These are phyloP conservation scores for Daktulosphaira vitifoliae DNA, from an alignment of 1,140 invertebrate species.

Conservation along the genomic window DNA sequence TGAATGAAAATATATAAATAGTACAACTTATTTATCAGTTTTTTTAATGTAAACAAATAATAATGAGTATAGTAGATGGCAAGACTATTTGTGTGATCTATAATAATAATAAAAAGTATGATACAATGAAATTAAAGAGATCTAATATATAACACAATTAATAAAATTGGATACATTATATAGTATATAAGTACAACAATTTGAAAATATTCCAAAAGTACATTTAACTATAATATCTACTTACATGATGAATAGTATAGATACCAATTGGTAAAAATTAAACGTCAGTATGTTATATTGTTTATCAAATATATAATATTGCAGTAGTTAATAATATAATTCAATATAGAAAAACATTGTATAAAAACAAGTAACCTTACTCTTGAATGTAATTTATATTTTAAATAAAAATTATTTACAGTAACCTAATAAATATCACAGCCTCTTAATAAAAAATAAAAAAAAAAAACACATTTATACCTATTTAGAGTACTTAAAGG, in stretches of 20 bases:
- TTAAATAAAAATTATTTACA: conserved; percentile 20
- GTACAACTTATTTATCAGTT: too few relatives aligned
- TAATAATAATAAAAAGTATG: neutral
- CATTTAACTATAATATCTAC: neutral
- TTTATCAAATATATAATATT: conserved; percentile 8
- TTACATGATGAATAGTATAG: neutral
- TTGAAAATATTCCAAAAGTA: neutral
- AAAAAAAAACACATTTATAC: neutral
- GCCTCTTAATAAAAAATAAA: conserved; percentile 8
- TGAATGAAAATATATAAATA: too few relatives aligned
- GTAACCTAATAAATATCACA: conserved; percentile 27
- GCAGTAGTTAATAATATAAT: neutral
- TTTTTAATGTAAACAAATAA: too few relatives aligned
- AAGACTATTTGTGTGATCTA: neutral
- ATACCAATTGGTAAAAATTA: conserved; percentile 4
- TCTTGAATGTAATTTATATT: neutral
- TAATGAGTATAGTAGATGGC: neutral
- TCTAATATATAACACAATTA: conserved; percentile 10
- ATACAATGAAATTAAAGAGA: conserved; percentile 21
- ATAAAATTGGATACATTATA: neutral
- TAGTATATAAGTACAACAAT: conserved; percentile 24
- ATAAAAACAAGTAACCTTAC: neutral
- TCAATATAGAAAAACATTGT: neutral
- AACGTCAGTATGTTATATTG: neutral
- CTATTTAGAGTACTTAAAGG: neutral